Evolutionary conservation across 2,888 invertebrate genomes (phyloP), one percentile per base, ranked within the genome.

Genomic region (Epinotia bilunana): DNA sequence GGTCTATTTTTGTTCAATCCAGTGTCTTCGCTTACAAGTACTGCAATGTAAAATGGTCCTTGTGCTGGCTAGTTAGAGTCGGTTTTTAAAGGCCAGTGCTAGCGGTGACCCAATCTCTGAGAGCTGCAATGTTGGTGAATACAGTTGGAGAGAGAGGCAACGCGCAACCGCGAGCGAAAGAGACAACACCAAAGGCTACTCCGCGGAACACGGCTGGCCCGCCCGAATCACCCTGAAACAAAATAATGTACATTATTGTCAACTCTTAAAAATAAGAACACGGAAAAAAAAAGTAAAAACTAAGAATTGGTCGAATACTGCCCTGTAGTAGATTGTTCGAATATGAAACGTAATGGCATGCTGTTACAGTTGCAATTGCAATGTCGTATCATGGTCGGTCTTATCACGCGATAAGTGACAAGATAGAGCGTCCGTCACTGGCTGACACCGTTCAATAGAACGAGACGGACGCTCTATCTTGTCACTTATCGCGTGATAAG

Each of bases 151-250:
- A 93, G 2, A 94, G 88, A 0, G 94, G 93, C 57, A 92, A 83
- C 0, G 94, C 94, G 74, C 94, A 94, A 64, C 94, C 94, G 78
- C 94, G 84, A 0, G 94, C 94, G 78, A 93, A 94, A 0, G 94
- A 94, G 11, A 94, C 93, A 58, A 94, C 90, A 5, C 94, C 94
- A 64, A 89, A 91, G 0, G 90, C 94, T 0, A 88, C 90, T 16
- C 91, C 90, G n/a, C 94, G 82, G 79, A 91, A 93, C 57, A 93
- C 92, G 0, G 94, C 94, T 4, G 94, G 94, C 0, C 94, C 94
- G 3, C 94, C 94, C 0, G 94, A 92, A 67, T 94, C 94, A 9
- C 94, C 94, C 94, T 94, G 87, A 16, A 87, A 88, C 65, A 18
- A 16, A 11, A 11, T 5, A n/a, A 53, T n/a, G 53, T 53, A n/a